Evolutionary conservation across 2,113 vertebrate genomes (phyloP), one percentile per base, ranked within the genome.

Genomic region (Porphyrio hochstetteri): DNA sequence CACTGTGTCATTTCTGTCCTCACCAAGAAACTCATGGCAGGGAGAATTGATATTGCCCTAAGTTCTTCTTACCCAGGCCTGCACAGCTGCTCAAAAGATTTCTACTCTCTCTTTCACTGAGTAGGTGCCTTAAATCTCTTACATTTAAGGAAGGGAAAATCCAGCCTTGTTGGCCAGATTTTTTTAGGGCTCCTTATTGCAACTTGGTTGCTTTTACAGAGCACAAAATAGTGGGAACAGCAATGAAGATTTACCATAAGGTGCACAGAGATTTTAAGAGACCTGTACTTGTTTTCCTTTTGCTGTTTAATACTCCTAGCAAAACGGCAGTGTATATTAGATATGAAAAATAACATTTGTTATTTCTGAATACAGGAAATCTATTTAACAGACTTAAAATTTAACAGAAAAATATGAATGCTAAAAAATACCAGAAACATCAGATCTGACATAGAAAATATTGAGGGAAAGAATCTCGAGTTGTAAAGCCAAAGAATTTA

Each of bases 1-100:
- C 40, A 27, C 24, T n/a, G 40, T 38, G 38, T 83, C 38, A 33
- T 84, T 87, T 74, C n/a, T 19, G 10, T 76, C 57, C 18, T 88
- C 17, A 52, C 3, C 31, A 65, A 70, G 36, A 71, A 81, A 46
- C 1, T 6, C 0, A 0, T 21, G 24, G 24, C 74, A 74, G 27
- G 70, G 52, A 64, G 35, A 75, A 44, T 11, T 63, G 61, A 63
- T 48, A 57, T 27, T 48, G 2, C 17, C 46, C 53, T 25, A 28
- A 65, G 13, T 24, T 16, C 29, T 64, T 64, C 31, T 63, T 7
- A 78, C 3, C 31, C 60, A 21, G 28, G 10, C 23, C 11, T 72
- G 60, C 16, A 38, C 15, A 50, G 35, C 16, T 57, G 14, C 31
- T 68, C 46, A 72, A 55, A 67, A 82, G 6, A 16, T 75, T 95